Evolutionary conservation across 2,113 vertebrate species (phyloP).

Genomic region (Scomber japonicus): DNA sequence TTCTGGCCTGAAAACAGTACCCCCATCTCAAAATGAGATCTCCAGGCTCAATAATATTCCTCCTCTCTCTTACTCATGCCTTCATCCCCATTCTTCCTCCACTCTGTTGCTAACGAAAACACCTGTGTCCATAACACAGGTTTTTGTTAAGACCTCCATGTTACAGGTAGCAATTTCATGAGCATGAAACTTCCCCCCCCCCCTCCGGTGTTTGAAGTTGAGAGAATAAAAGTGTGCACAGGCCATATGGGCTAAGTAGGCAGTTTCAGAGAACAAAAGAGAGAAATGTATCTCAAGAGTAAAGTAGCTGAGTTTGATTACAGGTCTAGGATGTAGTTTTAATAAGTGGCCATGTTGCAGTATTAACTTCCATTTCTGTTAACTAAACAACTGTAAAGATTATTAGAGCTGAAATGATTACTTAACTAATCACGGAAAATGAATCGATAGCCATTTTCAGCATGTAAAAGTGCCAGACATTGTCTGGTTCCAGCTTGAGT

Average conservation of each 20-base stretch:
- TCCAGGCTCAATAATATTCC: conserved; percentile 19
- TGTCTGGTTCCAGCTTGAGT: too few relatives aligned
- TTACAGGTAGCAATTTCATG: conserved; percentile 70
- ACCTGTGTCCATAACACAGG: conserved; percentile 74
- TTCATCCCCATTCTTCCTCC: conserved; percentile 24
- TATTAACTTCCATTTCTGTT: background rate
- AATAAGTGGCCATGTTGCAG: background rate
- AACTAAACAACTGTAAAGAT: background rate
- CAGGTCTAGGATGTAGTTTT: background rate
- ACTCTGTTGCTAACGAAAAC: conserved; percentile 55
- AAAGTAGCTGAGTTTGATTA: background rate
- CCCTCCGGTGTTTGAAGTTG: conserved; percentile 57
- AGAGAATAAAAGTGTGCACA: conserved; percentile 33
- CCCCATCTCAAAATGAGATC: conserved; percentile 30
- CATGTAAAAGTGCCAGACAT: background rate
- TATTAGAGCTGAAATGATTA: background rate
- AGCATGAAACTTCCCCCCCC: conserved; percentile 34
- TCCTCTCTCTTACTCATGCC: conserved; percentile 11
- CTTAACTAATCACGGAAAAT: background rate
- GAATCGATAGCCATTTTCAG: background rate
- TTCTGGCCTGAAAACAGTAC: conserved; percentile 23
- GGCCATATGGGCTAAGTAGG: conserved; percentile 23
- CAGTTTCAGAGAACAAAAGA: conserved; percentile 8
- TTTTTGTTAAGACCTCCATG: conserved; percentile 62
- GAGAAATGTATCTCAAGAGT: conserved; percentile 4